phyloP scores from a whole-genome alignment of 2,888 invertebrate genomes.

The Luperina nickerlii region DNA sequence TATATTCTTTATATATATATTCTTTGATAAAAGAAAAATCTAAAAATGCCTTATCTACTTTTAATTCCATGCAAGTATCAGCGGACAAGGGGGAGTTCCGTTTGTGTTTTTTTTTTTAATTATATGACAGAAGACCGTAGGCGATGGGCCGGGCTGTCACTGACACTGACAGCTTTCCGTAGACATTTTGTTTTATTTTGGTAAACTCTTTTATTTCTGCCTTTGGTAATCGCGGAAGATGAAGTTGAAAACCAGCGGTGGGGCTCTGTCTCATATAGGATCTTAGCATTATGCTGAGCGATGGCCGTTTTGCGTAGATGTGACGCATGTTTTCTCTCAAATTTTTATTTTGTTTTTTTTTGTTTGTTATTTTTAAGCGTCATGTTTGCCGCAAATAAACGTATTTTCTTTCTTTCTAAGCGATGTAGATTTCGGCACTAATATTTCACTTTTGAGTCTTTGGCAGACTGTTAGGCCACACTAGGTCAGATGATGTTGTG shows the following conservation, averaged over 20 bases:
- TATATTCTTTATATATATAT: not conserved
- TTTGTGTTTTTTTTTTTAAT: constrained; percentile 30
- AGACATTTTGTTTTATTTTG: constrained; percentile 28
- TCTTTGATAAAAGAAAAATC: not conserved
- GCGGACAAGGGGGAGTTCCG: constrained; percentile 37
- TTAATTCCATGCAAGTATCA: constrained; percentile 49
- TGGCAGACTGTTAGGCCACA: not conserved
- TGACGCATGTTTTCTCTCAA: too few species aligned
- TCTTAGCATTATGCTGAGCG: too few species aligned
- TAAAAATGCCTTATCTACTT: constrained; percentile 31
- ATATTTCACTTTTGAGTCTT: not conserved
- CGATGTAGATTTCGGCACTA: not conserved
- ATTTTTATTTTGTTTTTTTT: too few species aligned
- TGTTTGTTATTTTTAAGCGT: too few species aligned
- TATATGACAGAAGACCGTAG: constrained; percentile 8
- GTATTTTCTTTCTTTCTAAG: too few species aligned
- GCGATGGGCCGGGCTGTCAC: constrained; percentile 35
- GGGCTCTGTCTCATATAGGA: too few species aligned
- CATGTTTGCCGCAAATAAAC: too few species aligned
- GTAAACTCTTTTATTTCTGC: not conserved
- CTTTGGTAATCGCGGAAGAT: not conserved
- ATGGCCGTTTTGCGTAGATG: too few species aligned
- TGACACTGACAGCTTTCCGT: constrained; percentile 35
- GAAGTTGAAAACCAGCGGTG: not conserved
- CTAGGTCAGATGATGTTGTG: not conserved